Base-by-base conservation (phyloP, 2,888 invertebrate species). In the Phoenoteleia sp. region DNA sequence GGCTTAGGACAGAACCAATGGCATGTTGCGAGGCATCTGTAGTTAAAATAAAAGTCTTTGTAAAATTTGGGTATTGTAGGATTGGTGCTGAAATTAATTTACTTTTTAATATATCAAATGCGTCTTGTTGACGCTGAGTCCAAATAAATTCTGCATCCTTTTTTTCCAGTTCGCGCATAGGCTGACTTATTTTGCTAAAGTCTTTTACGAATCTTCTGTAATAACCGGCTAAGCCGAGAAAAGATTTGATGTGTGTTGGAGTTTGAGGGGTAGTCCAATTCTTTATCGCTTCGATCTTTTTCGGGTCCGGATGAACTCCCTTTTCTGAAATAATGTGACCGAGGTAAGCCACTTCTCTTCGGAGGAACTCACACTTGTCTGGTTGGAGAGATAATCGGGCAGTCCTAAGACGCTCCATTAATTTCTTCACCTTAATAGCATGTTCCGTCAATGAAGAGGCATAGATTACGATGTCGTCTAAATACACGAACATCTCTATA, bases 291-390 rank as follows among this genome's bases (percentile, higher is more conserved):
- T n/a, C 17, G 9, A 27, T 54, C 9, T 54, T 54, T 9, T 13
- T 25, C n/a, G 25, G 27, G 15, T 54, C 54, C 0, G 54, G 54
- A 71, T 79, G 77, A 0, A 91, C 86, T 4, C 91, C 91, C 1
- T 90, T 64, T 25, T 88, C 86, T 4, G 87, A 87, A n/a, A 88
- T 89, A 23, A 87, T 54, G 72, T 88, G 89, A 11, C 89, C 90
- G 74, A 88, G 67, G 54, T 88, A 92, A 54, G 27, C 79, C 2
- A 88, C 86, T 86, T 89, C 89, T 67, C 84, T 85, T 15, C 87
- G 69, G 25, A 89, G 71, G 76, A 92, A 92, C 49, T 88, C 80
- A 52, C 84, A 86, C 64, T 88, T 87, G 7, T 88, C 87, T 0
- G 87, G 87, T 45, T 88, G 86, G 3, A 87, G 54, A 23, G 82